Conservation (phyloP, 2,113 vertebrate species). For the Paraplagusia blochii region DNA sequence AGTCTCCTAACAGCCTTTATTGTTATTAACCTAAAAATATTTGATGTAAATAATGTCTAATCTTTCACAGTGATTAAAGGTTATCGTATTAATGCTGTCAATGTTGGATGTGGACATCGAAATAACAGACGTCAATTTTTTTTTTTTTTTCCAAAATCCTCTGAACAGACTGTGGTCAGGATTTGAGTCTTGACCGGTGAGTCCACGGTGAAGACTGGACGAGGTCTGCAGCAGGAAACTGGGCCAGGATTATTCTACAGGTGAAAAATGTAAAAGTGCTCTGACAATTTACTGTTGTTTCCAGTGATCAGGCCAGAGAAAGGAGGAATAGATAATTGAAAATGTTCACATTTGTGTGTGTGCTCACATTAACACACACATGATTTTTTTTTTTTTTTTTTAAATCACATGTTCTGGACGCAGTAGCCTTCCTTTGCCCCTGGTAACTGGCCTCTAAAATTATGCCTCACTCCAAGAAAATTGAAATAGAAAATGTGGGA, state of each 20-base stretch:
- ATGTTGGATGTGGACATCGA: too few species aligned
- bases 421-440: conserved; percentile 16
- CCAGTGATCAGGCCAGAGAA: conserved; percentile 10
- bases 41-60: too few species aligned
- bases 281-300: conserved; percentile 28
- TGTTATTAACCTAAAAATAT: too few species aligned
- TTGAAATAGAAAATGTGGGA: conserved; percentile 57
- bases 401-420: conserved; percentile 2
- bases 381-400: too few species aligned
- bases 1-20: too few species aligned
- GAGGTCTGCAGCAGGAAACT: background rate
- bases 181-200: too few species aligned
- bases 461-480: conserved; percentile 49
- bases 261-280: conserved; percentile 24
- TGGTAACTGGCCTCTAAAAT: conserved; percentile 48
- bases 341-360: conserved; percentile 13
- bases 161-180: too few species aligned
- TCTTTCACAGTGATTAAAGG: too few species aligned
- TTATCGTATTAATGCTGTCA: too few species aligned
- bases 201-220: too few species aligned
- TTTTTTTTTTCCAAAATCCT: too few species aligned
- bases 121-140: too few species aligned
- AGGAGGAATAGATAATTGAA: conserved; percentile 35
- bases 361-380: conserved; percentile 2
- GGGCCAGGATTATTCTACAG: background rate